These are phyloP conservation scores for Drosophila kambysellisi DNA, from an alignment of 2,888 invertebrate species.

Conservation along the genomic window DNA sequence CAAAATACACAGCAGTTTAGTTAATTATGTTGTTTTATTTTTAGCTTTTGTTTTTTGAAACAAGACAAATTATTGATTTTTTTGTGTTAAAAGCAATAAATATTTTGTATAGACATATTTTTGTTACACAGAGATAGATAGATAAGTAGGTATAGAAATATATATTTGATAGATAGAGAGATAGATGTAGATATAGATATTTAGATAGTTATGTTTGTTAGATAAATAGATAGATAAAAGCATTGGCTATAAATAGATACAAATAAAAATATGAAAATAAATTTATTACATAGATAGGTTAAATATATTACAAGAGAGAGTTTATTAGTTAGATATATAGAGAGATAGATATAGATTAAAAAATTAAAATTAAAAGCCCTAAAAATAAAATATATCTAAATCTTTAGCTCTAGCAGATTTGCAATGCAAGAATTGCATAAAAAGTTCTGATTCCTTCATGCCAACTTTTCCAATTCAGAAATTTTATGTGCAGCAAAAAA, in stretches of 20 bases:
- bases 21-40: neutral
- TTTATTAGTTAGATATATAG: neutral
- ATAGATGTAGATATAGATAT: slow-evolving; percentile 1
- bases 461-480: neutral
- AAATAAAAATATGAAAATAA: neutral
- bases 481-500: neutral
- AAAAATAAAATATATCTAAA: neutral
- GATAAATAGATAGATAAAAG: neutral
- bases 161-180: neutral
- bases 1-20: neutral
- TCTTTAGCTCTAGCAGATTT: neutral
- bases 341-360: neutral
- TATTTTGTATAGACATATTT: neutral
- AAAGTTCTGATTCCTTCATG: neutral
- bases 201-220: neutral
- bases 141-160: neutral
- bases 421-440: neutral
- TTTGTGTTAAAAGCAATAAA: neutral
- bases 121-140: neutral
- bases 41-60: slow-evolving; percentile 12
- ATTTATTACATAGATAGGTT: neutral
- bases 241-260: neutral
- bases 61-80: slow-evolving; percentile 2
- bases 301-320: neutral
- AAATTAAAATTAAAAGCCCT: neutral